phyloP scores from a whole-genome alignment of 2,888 invertebrate genomes.

The Calliscelio sp. region DNA sequence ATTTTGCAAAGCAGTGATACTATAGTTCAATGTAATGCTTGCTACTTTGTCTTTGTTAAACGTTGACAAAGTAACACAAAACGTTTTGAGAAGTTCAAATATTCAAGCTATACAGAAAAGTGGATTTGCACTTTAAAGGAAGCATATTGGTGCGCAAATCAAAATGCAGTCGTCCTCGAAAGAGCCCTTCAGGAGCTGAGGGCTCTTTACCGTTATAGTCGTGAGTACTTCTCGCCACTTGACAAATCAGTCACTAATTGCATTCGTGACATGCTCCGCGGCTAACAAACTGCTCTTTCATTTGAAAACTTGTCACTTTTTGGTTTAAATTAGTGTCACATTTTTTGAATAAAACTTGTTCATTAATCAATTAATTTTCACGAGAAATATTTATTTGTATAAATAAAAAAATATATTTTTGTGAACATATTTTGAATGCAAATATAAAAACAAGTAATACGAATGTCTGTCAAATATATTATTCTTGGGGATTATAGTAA shows the following conservation, averaged over 20 bases:
- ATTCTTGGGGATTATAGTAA: constrained; percentile 11
- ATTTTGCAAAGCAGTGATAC: too few relatives aligned
- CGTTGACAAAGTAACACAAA: constrained; percentile 40
- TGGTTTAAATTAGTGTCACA: constrained; percentile 41
- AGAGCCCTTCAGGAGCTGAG: constrained; percentile 82
- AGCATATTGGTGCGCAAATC: constrained; percentile 83
- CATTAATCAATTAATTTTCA: background rate
- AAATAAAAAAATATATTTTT: too few relatives aligned
- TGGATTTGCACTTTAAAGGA: constrained; percentile 75
- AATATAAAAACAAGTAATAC: too few relatives aligned
- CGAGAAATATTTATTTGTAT: too few relatives aligned
- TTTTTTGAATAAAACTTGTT: constrained; percentile 18
- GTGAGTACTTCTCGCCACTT: constrained; percentile 81
- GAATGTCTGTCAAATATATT: background rate
- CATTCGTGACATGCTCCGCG: constrained; percentile 85
- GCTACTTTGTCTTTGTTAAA: constrained; percentile 42
- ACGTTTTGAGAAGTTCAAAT: constrained; percentile 58
- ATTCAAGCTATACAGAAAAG: constrained; percentile 59
- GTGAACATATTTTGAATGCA: too few relatives aligned
- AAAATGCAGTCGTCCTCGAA: constrained; percentile 84
- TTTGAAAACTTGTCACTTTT: constrained; percentile 73
- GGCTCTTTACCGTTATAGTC: constrained; percentile 81
- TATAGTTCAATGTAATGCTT: too few relatives aligned
- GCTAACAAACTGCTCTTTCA: constrained; percentile 83
- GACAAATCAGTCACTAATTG: constrained; percentile 86